phyloP scores from a whole-genome alignment of 1,140 invertebrate species.

The Euwallacea fornicatus region DNA sequence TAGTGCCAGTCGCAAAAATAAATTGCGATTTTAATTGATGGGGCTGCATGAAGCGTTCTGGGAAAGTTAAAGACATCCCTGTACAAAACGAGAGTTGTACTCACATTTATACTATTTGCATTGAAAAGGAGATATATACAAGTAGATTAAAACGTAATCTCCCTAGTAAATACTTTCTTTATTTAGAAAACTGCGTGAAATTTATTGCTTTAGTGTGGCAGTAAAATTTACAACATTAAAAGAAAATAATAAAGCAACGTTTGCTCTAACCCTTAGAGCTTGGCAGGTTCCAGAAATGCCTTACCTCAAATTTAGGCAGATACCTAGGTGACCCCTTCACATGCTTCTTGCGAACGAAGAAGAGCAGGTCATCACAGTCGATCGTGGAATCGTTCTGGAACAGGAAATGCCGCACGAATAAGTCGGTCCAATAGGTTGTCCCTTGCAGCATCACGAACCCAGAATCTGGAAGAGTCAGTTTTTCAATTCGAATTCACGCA shows the following conservation, averaged over 20 bases:
- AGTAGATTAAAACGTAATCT: conserved; percentile 10
- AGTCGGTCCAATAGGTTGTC: conserved; percentile 93
- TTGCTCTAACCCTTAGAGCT: not conserved
- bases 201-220: conserved; percentile 19
- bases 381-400: conserved; percentile 81
- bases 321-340: conserved; percentile 82
- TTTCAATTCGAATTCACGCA: not conserved
- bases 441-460: conserved; percentile 89
- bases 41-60: too few relatives aligned
- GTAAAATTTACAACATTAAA: conserved; percentile 19
- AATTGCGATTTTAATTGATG: too few relatives aligned
- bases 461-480: conserved; percentile 65
- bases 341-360: conserved; percentile 92
- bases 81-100: not conserved
- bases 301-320: conserved; percentile 85
- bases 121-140: conserved; percentile 8
- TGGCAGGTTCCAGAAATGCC: not conserved
- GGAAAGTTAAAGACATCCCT: too few relatives aligned
- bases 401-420: conserved; percentile 93
- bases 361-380: conserved; percentile 92
- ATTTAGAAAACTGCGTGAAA: conserved; percentile 13
- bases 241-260: not conserved
- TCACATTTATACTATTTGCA: conserved; percentile 15
- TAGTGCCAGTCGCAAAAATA: too few relatives aligned
- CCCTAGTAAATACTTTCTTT: conserved; percentile 18